These are phyloP conservation scores for Heptranchias perlo DNA, from an alignment of 2,113 vertebrate genomes.

Conservation along the genomic window DNA sequence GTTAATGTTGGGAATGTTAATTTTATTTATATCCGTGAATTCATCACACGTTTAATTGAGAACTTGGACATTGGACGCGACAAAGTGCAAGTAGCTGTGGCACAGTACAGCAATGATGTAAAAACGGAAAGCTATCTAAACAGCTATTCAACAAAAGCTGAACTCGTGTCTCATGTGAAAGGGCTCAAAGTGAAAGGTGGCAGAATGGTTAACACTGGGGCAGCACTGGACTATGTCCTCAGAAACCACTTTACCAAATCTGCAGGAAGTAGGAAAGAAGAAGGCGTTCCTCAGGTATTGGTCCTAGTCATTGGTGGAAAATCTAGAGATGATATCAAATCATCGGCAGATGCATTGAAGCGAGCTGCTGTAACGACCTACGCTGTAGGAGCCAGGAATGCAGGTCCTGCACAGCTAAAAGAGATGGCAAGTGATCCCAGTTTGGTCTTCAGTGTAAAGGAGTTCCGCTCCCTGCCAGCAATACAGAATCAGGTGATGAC, in stretches of 20 bases:
- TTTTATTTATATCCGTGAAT: constrained; percentile 56
- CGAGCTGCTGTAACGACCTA: constrained; percentile 49
- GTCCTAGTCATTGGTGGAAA: constrained; percentile 71
- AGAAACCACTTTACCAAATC: constrained; percentile 80
- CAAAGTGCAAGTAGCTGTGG: constrained; percentile 53
- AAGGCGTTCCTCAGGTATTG: constrained; percentile 85
- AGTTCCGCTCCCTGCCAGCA: constrained; percentile 44
- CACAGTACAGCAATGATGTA: constrained; percentile 54
- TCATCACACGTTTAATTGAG: constrained; percentile 51
- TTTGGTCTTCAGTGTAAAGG: constrained; percentile 65
- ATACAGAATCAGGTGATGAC: constrained; percentile 52
- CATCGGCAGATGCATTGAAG: constrained; percentile 52
- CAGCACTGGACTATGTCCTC: constrained; percentile 75
- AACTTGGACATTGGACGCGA: constrained; percentile 51
- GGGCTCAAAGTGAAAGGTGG: constrained; percentile 63
- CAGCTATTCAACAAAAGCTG: constrained; percentile 49
- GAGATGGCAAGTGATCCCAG: constrained; percentile 58
- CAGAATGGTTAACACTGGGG: constrained; percentile 66
- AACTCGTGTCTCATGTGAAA: constrained; percentile 44
- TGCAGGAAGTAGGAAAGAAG: constrained; percentile 85
- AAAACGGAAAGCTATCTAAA: constrained; percentile 54
- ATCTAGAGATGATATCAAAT: constrained; percentile 56
- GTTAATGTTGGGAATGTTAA: constrained; percentile 57
- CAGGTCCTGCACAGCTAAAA: constrained; percentile 63
- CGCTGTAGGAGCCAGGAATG: constrained; percentile 64